Percentiles rank a stretch among this genome's conserved stretches.
Conservation (phyloP, 2,797 vertebrate genomes). For the Crocodylus rhombifer region DNA sequence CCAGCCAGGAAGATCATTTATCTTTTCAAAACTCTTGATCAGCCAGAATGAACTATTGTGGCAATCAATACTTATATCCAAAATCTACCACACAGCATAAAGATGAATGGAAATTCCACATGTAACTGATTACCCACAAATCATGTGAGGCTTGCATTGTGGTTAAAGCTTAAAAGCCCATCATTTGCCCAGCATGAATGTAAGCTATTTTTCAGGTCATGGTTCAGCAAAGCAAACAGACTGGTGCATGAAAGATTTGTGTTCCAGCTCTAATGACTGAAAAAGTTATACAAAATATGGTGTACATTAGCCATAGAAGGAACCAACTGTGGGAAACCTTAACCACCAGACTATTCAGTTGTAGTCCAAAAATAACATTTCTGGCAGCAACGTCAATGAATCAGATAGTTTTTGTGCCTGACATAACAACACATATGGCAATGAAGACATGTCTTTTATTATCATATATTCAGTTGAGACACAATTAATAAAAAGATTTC, state of each 20-base stretch:
- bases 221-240: background rate
- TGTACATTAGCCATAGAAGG: background rate
- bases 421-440: background rate
- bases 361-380: background rate
- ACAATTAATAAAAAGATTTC: background rate
- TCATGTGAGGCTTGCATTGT: background rate
- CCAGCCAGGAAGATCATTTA: background rate
- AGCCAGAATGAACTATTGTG: accelerated
- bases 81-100: background rate
- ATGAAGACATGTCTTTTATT: background rate
- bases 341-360: background rate
- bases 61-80: accelerated
- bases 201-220: background rate
- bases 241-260: background rate
- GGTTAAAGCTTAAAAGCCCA: background rate
- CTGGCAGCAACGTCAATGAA: background rate
- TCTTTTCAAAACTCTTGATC: accelerated
- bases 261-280: background rate
- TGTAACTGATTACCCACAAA: background rate
- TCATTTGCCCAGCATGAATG: background rate
- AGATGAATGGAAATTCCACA: background rate
- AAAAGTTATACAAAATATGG: background rate
- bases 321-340: background rate
- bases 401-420: background rate
- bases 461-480: background rate